A percentile compares a stretch with the other conserved stretches of the same genome.
Conservation (phyloP, 1,140 invertebrate species). For the Cardiocondyla obscurior region DNA sequence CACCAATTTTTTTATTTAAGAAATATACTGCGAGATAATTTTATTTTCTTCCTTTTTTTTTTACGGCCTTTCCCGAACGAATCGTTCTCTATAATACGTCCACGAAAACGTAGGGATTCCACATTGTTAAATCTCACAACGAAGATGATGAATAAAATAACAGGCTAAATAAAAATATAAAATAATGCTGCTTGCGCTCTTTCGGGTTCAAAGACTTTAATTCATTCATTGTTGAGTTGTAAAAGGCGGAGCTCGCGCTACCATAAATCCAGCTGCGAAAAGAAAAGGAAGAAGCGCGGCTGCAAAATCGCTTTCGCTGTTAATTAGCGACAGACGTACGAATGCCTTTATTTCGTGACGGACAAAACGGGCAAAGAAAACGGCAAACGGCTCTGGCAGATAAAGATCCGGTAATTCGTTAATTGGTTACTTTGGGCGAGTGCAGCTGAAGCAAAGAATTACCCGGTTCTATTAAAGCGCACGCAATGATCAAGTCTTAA, state of each 20-base stretch:
- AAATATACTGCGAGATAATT: constrained; percentile 30
- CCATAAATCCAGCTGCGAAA: not conserved
- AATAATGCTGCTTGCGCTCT: not conserved
- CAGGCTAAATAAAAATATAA: not conserved
- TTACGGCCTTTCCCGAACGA: not conserved
- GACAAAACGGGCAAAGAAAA: constrained; percentile 5
- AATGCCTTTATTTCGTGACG: not conserved
- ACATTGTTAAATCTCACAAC: not conserved
- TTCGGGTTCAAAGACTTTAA: not conserved
- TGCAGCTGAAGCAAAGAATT: constrained; percentile 2
- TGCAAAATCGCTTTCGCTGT: constrained; percentile 22
- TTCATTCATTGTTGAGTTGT: constrained; percentile 10
- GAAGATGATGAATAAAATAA: not conserved
- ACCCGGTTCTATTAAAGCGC: constrained; percentile 14
- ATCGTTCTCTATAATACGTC: not conserved
- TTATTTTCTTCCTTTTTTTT: not conserved
- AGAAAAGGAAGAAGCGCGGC: not conserved
- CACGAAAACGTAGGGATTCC: not conserved
- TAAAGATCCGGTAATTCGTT: constrained; percentile 39
- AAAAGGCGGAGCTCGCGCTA: not conserved
- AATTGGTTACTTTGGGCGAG: constrained; percentile 21
- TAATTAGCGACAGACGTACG: constrained; percentile 32
- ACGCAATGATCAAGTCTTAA: constrained; percentile 3
- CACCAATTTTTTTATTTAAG: constrained; percentile 30
- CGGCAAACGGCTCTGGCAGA: not conserved